Conservation (phyloP, 92 coral and sea anemone species). For the Heliopora coerulea region DNA sequence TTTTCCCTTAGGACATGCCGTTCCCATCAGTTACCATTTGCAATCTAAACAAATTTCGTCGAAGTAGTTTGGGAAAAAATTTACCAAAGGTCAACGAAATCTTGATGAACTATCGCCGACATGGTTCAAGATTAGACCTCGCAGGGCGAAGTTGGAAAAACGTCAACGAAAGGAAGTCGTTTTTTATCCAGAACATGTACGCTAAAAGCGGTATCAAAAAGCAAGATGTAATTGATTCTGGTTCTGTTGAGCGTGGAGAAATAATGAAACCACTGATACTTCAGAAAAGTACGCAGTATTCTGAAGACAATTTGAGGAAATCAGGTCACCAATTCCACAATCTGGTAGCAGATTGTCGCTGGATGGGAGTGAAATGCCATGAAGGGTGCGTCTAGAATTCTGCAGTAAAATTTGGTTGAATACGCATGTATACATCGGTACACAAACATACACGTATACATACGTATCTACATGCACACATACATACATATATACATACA, state of each 20-base stretch:
- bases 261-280: slow-evolving; percentile 34
- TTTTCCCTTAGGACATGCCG: slow-evolving; percentile 51
- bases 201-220: not conserved
- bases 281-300: slow-evolving; percentile 42
- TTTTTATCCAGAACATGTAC: not conserved
- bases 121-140: not conserved
- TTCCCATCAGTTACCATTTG: slow-evolving; percentile 90
- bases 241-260: slow-evolving; percentile 3
- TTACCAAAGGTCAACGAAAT: slow-evolving; percentile 35
- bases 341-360: slow-evolving; percentile 66
- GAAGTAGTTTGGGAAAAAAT: not conserved
- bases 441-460: too few species aligned
- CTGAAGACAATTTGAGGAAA: slow-evolving; percentile 34
- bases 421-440: too few species aligned
- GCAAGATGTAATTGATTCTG: slow-evolving; percentile 3
- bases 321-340: slow-evolving; percentile 75
- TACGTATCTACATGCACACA: too few species aligned
- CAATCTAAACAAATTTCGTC: slow-evolving; percentile 68
- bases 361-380: slow-evolving; percentile 73
- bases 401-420: too few species aligned
- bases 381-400: too few species aligned
- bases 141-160: slow-evolving; percentile 14
- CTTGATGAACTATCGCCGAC: not conserved
- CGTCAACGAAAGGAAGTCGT: slow-evolving; percentile 6
- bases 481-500: too few species aligned